These are phyloP conservation scores for Hucho hucho DNA, from an alignment of 2,113 vertebrate genomes.

Conservation along the genomic window DNA sequence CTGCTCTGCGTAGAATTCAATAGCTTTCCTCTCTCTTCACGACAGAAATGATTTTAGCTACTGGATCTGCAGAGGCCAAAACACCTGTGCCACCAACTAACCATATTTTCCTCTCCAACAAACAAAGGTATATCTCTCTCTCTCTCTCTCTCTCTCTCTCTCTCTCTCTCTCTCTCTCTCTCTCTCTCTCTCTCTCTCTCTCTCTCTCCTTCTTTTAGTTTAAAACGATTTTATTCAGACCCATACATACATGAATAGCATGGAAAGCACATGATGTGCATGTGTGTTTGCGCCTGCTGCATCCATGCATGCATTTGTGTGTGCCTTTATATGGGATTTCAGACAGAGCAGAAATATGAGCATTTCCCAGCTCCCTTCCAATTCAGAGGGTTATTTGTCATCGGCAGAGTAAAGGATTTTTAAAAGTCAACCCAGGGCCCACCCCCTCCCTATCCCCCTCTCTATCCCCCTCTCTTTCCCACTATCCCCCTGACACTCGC, in stretches of 20 bases:
- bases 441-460: constrained; percentile 63
- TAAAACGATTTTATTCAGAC: too few relatives aligned
- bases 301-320: not conserved
- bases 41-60: constrained; percentile 62
- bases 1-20: constrained; percentile 69
- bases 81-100: too few relatives aligned
- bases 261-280: not conserved
- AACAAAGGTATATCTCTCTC: too few relatives aligned
- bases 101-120: too few relatives aligned
- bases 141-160: too few relatives aligned
- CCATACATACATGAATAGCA: too few relatives aligned
- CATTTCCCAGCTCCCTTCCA: constrained; percentile 63
- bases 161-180: too few relatives aligned
- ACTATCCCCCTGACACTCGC: constrained; percentile 77
- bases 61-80: constrained; percentile 22
- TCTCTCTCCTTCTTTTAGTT: too few relatives aligned
- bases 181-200: too few relatives aligned
- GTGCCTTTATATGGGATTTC: constrained; percentile 20
- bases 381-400: constrained; percentile 80
- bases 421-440: constrained; percentile 79
- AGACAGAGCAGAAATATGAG: constrained; percentile 38
- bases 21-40: constrained; percentile 62
- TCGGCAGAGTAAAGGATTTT: constrained; percentile 82
- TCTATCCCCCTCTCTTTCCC: constrained; percentile 61
- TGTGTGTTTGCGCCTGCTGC: not conserved